phyloP scores from a whole-genome alignment of 2,113 vertebrate genomes.

The Ceuthmochares aereus region DNA sequence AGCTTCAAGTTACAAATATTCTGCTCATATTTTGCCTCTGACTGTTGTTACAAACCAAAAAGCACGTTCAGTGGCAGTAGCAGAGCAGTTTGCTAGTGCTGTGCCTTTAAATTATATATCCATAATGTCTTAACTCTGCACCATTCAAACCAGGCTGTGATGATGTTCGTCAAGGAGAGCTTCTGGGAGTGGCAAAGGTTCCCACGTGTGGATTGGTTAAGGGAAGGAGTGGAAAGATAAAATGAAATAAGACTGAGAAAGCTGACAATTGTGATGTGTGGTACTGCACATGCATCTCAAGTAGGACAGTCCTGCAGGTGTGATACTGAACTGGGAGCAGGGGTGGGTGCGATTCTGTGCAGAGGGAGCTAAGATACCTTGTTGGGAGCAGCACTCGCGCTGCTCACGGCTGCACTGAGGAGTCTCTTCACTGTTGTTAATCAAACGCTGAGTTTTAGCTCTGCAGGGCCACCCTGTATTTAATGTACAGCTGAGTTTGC shows the following conservation, averaged over 20 bases:
- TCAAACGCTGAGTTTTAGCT: accelerated
- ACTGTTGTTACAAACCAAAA: neutral
- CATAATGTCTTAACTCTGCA: neutral
- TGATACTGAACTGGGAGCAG: neutral
- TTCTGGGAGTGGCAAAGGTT: neutral
- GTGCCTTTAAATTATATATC: neutral
- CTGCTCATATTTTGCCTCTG: neutral
- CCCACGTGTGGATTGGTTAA: neutral
- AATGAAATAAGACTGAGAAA: neutral
- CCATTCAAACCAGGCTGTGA: accelerated
- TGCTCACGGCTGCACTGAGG: accelerated
- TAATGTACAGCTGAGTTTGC: accelerated
- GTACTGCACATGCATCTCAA: neutral
- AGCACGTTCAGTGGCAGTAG: neutral
- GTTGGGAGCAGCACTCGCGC: neutral
- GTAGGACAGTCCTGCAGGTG: neutral
- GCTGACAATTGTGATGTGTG: neutral
- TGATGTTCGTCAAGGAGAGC: neutral
- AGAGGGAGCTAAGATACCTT: neutral
- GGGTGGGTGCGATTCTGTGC: neutral
- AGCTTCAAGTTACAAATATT: neutral
- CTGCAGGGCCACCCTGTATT: neutral
- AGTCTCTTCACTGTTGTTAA: neutral
- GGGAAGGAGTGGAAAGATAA: neutral
- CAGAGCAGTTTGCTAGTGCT: neutral